Evolutionary conservation across 2,888 invertebrate species (phyloP).

Genomic region (Ectropis crepuscularia): DNA sequence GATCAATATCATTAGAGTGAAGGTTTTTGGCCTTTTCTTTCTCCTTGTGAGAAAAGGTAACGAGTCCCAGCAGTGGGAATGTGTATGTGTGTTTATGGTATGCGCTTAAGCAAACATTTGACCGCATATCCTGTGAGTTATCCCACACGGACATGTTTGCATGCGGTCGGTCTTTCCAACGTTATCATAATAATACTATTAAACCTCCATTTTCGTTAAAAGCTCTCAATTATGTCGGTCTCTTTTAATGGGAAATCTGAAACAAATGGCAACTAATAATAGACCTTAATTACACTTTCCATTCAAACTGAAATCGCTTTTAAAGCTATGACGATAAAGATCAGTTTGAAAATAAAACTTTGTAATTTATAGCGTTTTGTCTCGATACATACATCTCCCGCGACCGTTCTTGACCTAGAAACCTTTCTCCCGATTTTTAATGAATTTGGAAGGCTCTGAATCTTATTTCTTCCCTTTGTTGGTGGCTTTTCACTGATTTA

Average conservation of each 20-base stretch:
- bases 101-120: background rate
- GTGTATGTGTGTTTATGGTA: no score
- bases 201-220: slow-evolving; percentile 57
- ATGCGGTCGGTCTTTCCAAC: slow-evolving; percentile 24
- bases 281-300: slow-evolving; percentile 37
- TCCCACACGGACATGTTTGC: background rate
- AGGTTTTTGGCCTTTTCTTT: no score
- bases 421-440: slow-evolving; percentile 55
- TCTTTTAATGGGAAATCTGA: slow-evolving; percentile 55
- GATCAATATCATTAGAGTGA: no score
- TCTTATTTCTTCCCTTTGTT: slow-evolving; percentile 24
- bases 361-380: slow-evolving; percentile 6
- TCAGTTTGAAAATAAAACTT: background rate
- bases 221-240: slow-evolving; percentile 58
- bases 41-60: no score
- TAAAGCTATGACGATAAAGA: slow-evolving; percentile 1
- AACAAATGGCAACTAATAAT: slow-evolving; percentile 47
- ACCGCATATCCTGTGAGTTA: background rate
- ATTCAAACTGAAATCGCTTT: background rate
- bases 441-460: slow-evolving; percentile 41
- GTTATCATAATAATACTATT: slow-evolving; percentile 52
- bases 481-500: slow-evolving; percentile 8
- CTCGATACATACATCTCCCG: slow-evolving; percentile 23
- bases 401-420: slow-evolving; percentile 62
- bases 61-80: no score